Evolutionary conservation across 2,113 vertebrate species (phyloP).

Genomic region (Upupa epops): DNA sequence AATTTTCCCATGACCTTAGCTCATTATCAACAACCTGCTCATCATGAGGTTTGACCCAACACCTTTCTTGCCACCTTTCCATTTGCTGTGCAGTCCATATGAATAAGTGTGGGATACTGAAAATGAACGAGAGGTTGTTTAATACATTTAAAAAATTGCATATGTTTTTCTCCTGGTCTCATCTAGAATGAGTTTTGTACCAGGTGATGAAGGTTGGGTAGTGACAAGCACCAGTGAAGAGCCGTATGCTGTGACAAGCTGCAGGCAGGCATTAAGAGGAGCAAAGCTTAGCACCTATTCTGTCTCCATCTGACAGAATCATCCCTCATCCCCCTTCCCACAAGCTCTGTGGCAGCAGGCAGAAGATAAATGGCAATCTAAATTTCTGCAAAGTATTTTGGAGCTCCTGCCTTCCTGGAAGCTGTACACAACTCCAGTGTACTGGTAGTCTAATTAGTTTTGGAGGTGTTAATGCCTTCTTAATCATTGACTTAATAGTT

Average conservation of each 20-base stretch:
- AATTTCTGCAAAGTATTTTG: slow-evolving; percentile 64
- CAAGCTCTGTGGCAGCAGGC: not conserved
- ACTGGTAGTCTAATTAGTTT: slow-evolving; percentile 73
- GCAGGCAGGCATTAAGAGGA: not conserved
- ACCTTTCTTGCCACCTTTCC: not conserved
- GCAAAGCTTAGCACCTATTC: not conserved
- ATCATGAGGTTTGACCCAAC: not conserved
- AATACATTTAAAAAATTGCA: not conserved
- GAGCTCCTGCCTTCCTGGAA: slow-evolving; percentile 61
- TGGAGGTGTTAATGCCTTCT: slow-evolving; percentile 66
- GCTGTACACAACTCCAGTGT: slow-evolving; percentile 68
- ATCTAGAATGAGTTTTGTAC: not conserved
- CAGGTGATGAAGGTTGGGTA: not conserved
- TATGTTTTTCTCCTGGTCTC: not conserved
- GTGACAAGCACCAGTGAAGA: not conserved
- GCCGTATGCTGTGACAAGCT: not conserved
- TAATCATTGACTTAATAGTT: slow-evolving; percentile 75
- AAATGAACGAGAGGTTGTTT: not conserved
- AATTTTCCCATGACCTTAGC: not conserved
- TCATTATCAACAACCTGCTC: not conserved
- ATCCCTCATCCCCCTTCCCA: not conserved
- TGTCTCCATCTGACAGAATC: not conserved
- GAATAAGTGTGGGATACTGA: not conserved
- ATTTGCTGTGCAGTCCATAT: not conserved
- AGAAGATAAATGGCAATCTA: slow-evolving; percentile 52